Evolutionary conservation across 2,888 invertebrate species (phyloP).

Genomic region (Psylliodes chrysocephalus): DNA sequence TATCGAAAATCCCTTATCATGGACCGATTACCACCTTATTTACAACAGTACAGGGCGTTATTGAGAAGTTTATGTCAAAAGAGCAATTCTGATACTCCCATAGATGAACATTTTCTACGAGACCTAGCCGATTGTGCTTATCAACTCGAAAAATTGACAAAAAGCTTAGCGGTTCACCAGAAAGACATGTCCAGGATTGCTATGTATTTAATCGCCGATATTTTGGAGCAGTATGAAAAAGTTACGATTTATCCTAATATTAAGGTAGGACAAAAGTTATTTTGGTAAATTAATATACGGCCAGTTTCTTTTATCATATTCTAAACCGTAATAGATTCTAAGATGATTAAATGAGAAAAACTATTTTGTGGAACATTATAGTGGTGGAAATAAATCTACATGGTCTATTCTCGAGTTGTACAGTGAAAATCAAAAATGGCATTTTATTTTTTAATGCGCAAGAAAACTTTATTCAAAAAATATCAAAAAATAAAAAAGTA

Average conservation of each 20-base stretch:
- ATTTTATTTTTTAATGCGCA: too few species aligned
- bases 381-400: too few species aligned
- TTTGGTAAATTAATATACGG: too few species aligned
- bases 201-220: slow-evolving; percentile 65
- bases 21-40: slow-evolving; percentile 59
- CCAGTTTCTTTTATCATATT: too few species aligned
- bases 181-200: slow-evolving; percentile 63
- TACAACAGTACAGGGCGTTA: slow-evolving; percentile 58
- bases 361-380: too few species aligned
- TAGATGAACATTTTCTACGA: slow-evolving; percentile 40
- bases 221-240: slow-evolving; percentile 64
- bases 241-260: slow-evolving; percentile 63
- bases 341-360: too few species aligned
- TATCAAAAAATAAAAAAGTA: too few species aligned
- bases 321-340: too few species aligned
- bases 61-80: slow-evolving; percentile 53
- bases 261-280: slow-evolving; percentile 58
- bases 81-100: slow-evolving; percentile 51
- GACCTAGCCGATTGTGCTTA: slow-evolving; percentile 59
- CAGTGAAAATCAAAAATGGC: too few species aligned
- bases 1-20: slow-evolving; percentile 56
- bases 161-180: slow-evolving; percentile 55
- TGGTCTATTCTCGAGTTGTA: too few species aligned
- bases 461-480: too few species aligned
- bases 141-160: slow-evolving; percentile 61